A percentile compares a stretch with the other conserved stretches of the same genome.
phyloP scores from a whole-genome alignment of 2,888 invertebrate genomes.

The Pristionchus maxplancki region DNA sequence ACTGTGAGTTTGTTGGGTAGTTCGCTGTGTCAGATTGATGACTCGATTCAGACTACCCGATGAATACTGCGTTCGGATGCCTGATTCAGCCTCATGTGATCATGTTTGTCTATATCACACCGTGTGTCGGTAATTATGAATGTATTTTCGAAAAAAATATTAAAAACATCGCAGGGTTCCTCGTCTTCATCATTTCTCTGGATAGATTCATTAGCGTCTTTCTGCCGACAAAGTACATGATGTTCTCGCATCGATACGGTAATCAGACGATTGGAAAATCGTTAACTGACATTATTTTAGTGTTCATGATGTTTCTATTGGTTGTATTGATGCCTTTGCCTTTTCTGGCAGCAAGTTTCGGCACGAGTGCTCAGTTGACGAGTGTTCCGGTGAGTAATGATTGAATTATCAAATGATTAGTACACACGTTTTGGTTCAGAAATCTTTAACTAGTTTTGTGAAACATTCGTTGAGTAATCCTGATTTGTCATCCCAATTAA shows the following conservation, averaged over 20 bases:
- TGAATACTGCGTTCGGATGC: neutral
- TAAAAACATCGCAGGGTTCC: neutral
- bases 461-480: too few relatives aligned
- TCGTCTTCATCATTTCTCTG: neutral
- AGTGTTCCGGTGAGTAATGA: neutral
- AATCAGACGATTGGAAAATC: neutral
- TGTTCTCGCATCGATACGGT: neutral
- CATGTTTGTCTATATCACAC: constrained; percentile 21
- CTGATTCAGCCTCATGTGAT: constrained; percentile 13
- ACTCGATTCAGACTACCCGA: neutral
- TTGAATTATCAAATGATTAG: too few relatives aligned
- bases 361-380: neutral
- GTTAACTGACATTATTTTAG: too few relatives aligned
- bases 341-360: neutral
- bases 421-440: too few relatives aligned
- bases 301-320: constrained; percentile 2
- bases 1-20: neutral
- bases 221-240: neutral
- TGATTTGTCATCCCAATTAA: too few relatives aligned
- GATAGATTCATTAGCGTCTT: constrained; percentile 37
- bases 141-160: neutral
- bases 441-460: too few relatives aligned
- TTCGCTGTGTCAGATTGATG: neutral
- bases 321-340: neutral
- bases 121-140: neutral